Base-by-base conservation (phyloP, 2,797 vertebrate genomes). In the Apodemus agrarius region DNA sequence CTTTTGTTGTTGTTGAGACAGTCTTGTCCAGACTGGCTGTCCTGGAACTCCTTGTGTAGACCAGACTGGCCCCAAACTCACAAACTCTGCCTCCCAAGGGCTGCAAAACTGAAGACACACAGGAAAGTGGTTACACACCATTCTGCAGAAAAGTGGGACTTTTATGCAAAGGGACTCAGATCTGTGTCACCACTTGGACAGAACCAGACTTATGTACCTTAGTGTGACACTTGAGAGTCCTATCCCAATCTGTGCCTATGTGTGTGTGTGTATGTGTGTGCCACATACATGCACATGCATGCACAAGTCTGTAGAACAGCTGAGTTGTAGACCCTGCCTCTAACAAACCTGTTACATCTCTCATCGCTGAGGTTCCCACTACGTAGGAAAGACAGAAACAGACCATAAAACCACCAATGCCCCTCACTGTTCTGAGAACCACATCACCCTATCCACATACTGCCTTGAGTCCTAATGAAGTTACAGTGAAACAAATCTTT, bases 211-310 rank as follows among this genome's bases (percentile, higher is more conserved):
- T n/a, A 40, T 2, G 17, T 17, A 57, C 3, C 4, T 63, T 61
- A 57, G 21, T 10, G 29, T 75, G 72, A 24, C 54, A 43, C 54
- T 46, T 34, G 1, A 2, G 19, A 31, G 52, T 40, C 3, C 83
- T 21, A 17, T 3, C 7, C 0, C 10, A 10, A 14, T 37, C 75
- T 46, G n/a, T 59, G 10, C 40, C 22, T 26, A 29, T 11, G 16
- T 14, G 6, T n/a, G n/a, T n/a, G n/a, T n/a, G n/a, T n/a, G n/a
- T n/a, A n/a, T 13, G 19, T 6, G 2, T 1, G 0, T 21, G 14
- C 11, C 46, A 22, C 4, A 87, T 12, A 40, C 54, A 17, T 6
- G 12, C 6, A 37, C 8, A 2, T 14, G 21, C 11, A 65, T 34
- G 3, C 79, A 67, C 8, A 43, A 11, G n/a, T 1, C 54, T 17